Evolutionary conservation across 2,113 vertebrate species (phyloP), one percentile per base, ranked within the genome.

Genomic region (Petrocephalus zakoni): DNA sequence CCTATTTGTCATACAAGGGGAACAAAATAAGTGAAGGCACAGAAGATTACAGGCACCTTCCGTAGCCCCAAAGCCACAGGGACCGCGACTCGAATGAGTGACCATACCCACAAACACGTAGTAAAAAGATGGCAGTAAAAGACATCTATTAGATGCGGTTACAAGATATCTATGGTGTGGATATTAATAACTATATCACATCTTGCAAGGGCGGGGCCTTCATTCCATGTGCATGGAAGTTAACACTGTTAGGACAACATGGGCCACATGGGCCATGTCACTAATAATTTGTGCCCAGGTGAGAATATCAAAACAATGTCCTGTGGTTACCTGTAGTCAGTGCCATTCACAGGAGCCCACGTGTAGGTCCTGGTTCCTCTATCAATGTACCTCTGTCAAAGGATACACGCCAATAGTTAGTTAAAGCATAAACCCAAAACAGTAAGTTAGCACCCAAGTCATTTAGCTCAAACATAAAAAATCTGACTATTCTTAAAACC

Each of bases 271-370:
- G 37, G 34, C 17, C 19, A 15, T 78, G 15, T 21, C 81, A n/a
- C 46, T 47, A 49, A 49, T 46, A 34, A 29, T 42, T 78, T 15
- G 68, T 37, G 34, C 34, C 37, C 37, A 83, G 34, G 46, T 15
- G 2, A 22, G 19, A 49, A n/a, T 10, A n/a, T 46, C 42, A 46
- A 46, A 83, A 10, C 78, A 83, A 46, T 49, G 8, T 22, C 42
- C 37, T 19, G 46, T 49, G 46, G 86, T 96, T 95, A 99, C 98
- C 98, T 99, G 95, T 99, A 99, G 93, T 99, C 98, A 89, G 98
- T 99, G 89, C 97, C 97, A 90, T 98, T 99, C 90, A 99, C 98
- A 11, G 97, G 97, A 5, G 95, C 97, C 97, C 97, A 99, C 0
- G 98, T 99, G 89, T 99, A 99, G 0, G 97, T 99, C 93, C 98